Evolutionary conservation across 1,140 invertebrate genomes (phyloP).

Genomic region (Orius insidiosus): DNA sequence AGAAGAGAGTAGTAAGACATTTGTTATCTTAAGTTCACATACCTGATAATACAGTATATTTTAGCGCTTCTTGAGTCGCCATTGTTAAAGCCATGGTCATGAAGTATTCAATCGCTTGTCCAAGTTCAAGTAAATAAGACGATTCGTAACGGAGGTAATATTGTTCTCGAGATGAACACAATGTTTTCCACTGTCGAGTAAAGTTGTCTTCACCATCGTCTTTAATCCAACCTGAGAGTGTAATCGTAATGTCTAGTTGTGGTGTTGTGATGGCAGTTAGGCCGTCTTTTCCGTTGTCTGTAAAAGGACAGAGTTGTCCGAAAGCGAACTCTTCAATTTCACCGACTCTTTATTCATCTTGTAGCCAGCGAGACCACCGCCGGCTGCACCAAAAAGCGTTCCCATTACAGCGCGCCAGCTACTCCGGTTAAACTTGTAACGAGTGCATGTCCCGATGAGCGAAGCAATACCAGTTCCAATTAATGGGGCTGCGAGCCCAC

Average conservation of each 20-base stretch:
- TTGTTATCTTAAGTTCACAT: too few relatives aligned
- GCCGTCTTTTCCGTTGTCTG: constrained; percentile 2
- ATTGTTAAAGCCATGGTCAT: constrained; percentile 43
- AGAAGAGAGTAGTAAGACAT: background rate
- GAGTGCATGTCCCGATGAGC: constrained; percentile 31
- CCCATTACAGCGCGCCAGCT: constrained; percentile 45
- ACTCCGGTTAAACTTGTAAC: constrained; percentile 38
- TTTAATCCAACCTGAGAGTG: constrained; percentile 48
- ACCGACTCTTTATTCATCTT: constrained; percentile 54
- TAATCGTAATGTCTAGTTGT: constrained; percentile 45
- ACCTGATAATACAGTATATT: constrained; percentile 52
- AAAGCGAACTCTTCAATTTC: constrained; percentile 55
- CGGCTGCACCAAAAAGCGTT: constrained; percentile 49
- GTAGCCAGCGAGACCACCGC: constrained; percentile 44
- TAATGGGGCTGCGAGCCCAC: constrained; percentile 46
- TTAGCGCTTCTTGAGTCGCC: constrained; percentile 54
- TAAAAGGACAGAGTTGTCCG: constrained; percentile 29
- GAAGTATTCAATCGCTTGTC: constrained; percentile 43
- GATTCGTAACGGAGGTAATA: constrained; percentile 53
- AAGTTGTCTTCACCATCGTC: constrained; percentile 30
- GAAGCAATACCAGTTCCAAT: constrained; percentile 44
- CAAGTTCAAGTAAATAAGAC: constrained; percentile 45
- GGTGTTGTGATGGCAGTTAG: constrained; percentile 19
- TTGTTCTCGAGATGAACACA: constrained; percentile 45
- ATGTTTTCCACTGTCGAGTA: constrained; percentile 37